phyloP scores from a whole-genome alignment of 2,888 invertebrate species.

The Oligia fasciuncula region DNA sequence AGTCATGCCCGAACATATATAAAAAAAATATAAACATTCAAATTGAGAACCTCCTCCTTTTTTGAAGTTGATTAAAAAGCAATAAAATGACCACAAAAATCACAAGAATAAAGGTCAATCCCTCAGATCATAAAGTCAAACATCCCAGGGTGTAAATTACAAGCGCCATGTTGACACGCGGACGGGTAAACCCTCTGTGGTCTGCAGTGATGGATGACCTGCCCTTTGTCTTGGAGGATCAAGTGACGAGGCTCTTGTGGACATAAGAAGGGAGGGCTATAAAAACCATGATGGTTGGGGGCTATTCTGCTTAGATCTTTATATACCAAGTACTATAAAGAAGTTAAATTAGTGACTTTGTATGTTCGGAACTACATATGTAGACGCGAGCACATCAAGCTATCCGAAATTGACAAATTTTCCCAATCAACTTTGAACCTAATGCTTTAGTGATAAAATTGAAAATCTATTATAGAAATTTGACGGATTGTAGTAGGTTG shows the following conservation, averaged over 20 bases:
- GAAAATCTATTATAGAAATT: too few species aligned
- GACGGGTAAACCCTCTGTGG: slow-evolving; percentile 21
- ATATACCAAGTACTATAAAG: neutral
- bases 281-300: neutral
- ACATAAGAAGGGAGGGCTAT: neutral
- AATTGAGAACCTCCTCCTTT: too few species aligned
- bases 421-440: too few species aligned
- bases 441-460: too few species aligned
- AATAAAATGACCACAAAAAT: neutral
- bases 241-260: slow-evolving; percentile 5
- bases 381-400: too few species aligned
- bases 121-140: slow-evolving; percentile 6
- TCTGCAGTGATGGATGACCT: slow-evolving; percentile 19
- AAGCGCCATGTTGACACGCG: slow-evolving; percentile 23
- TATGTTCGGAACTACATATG: too few species aligned
- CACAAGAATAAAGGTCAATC: slow-evolving; percentile 9
- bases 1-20: too few species aligned
- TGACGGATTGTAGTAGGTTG: too few species aligned
- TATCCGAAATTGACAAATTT: too few species aligned
- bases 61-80: too few species aligned
- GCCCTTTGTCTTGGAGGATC: slow-evolving; percentile 24
- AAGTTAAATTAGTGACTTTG: too few species aligned
- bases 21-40: too few species aligned
- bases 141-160: slow-evolving; percentile 32
- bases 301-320: neutral